Evolutionary conservation across 1,140 invertebrate genomes (phyloP).

Genomic region (Octopus bimaculoides): DNA sequence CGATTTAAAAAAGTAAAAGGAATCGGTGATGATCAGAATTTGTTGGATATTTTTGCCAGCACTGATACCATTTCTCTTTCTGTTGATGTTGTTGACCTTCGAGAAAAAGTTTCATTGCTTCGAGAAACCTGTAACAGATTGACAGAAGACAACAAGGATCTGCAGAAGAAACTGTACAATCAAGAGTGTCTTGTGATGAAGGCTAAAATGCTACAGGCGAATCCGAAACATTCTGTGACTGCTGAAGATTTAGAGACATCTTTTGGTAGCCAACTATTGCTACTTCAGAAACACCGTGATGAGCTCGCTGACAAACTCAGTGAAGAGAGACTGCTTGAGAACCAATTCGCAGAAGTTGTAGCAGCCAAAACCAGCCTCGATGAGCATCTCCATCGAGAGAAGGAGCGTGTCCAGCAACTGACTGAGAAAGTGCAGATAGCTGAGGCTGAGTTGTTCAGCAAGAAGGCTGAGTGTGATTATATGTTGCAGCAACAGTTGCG

Average conservation of each 20-base stretch:
- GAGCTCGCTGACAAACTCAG: slow-evolving; percentile 40
- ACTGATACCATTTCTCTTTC: slow-evolving; percentile 13
- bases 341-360: slow-evolving; percentile 25
- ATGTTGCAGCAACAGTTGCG: slow-evolving; percentile 31
- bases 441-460: slow-evolving; percentile 31
- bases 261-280: slow-evolving; percentile 40
- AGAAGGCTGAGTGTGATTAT: slow-evolving; percentile 31
- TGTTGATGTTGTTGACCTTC: slow-evolving; percentile 27
- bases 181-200: slow-evolving; percentile 40
- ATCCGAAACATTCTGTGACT: slow-evolving; percentile 18
- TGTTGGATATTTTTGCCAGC: slow-evolving; percentile 14
- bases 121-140: slow-evolving; percentile 40
- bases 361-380: slow-evolving; percentile 34
- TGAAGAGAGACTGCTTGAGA: slow-evolving; percentile 27
- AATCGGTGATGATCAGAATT: slow-evolving; percentile 15
- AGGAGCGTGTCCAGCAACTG: slow-evolving; percentile 28
- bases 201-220: slow-evolving; percentile 26
- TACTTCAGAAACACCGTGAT: slow-evolving; percentile 46
- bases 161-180: slow-evolving; percentile 36
- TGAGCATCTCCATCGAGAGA: slow-evolving; percentile 37
- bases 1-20: slow-evolving; percentile 20
- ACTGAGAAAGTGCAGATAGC: slow-evolving; percentile 30
- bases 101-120: slow-evolving; percentile 32
- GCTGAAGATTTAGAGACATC: slow-evolving; percentile 25
- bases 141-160: slow-evolving; percentile 37